Conservation (phyloP, 2,888 invertebrate species). For the Scaptodrosophila latifasciaeformis region DNA sequence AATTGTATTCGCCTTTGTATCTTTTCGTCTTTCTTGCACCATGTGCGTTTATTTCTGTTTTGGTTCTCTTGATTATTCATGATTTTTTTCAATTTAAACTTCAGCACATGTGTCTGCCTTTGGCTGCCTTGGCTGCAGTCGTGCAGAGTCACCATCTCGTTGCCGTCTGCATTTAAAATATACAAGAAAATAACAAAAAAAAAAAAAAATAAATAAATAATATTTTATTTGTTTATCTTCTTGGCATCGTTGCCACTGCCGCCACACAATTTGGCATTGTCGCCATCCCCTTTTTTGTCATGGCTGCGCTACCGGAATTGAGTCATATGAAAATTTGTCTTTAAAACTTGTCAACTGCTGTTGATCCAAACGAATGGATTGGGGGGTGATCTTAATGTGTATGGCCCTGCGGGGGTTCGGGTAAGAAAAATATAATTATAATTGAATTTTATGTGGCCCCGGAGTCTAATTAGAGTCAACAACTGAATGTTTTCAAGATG, state of each 20-base stretch:
- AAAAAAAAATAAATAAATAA: conserved; percentile 3
- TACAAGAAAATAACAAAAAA: too few species aligned
- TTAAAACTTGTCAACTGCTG: conserved; percentile 45
- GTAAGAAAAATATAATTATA: conserved; percentile 27
- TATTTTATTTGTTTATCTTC: conserved; percentile 12
- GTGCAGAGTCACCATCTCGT: too few species aligned
- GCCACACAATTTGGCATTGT: conserved; percentile 14
- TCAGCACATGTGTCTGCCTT: conserved; percentile 31
- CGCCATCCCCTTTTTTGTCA: conserved; percentile 9
- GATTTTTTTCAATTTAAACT: conserved; percentile 30
- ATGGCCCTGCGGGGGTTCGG: neutral
- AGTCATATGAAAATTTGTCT: conserved; percentile 46
- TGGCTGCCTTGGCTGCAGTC: conserved; percentile 12
- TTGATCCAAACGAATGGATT: conserved; percentile 9
- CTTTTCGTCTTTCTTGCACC: conserved; percentile 36
- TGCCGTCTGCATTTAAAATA: conserved; percentile 11
- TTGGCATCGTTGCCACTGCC: conserved; percentile 51
- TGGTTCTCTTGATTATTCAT: conserved; percentile 52
- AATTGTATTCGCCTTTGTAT: conserved; percentile 35
- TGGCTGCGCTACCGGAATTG: conserved; percentile 39
- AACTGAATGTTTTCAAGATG: conserved; percentile 42
- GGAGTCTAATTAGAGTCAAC: conserved; percentile 47
- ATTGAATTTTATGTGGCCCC: conserved; percentile 60
- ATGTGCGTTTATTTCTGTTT: conserved; percentile 38
- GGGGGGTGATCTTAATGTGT: conserved; percentile 18